phyloP scores from a whole-genome alignment of 2,113 vertebrate genomes.

The Maccullochella peelii region DNA sequence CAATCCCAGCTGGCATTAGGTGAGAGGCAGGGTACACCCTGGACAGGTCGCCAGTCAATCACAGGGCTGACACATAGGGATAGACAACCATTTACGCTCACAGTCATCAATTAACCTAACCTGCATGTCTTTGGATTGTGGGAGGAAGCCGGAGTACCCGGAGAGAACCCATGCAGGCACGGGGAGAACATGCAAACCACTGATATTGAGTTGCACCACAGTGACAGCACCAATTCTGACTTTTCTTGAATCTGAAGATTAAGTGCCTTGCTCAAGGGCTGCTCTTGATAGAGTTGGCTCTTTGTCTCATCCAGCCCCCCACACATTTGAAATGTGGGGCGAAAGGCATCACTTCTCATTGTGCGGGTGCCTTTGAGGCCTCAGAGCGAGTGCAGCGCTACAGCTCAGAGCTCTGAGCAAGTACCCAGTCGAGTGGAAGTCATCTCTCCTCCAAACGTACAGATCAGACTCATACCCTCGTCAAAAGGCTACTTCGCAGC shows the following conservation, averaged over 20 bases:
- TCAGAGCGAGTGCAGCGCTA: slow-evolving; percentile 51
- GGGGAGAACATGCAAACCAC: too few species aligned
- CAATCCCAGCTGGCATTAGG: too few species aligned
- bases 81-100: too few species aligned
- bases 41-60: too few species aligned
- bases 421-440: slow-evolving; percentile 70
- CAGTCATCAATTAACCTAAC: too few species aligned
- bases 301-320: slow-evolving; percentile 16
- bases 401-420: slow-evolving; percentile 57
- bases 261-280: slow-evolving; percentile 11
- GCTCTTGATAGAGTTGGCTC: slow-evolving; percentile 4
- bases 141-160: too few species aligned
- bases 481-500: slow-evolving; percentile 42
- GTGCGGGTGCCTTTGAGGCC: slow-evolving; percentile 62
- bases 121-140: too few species aligned
- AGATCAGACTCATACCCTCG: slow-evolving; percentile 44
- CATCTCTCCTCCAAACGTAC: slow-evolving; percentile 45
- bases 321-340: slow-evolving; percentile 53
- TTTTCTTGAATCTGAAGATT: background rate
- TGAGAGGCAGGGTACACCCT: too few species aligned
- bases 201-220: background rate
- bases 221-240: background rate
- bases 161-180: too few species aligned
- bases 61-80: too few species aligned
- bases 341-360: slow-evolving; percentile 78